Base-by-base conservation (phyloP, 1,140 invertebrate species). In the Heterodera schachtii region DNA sequence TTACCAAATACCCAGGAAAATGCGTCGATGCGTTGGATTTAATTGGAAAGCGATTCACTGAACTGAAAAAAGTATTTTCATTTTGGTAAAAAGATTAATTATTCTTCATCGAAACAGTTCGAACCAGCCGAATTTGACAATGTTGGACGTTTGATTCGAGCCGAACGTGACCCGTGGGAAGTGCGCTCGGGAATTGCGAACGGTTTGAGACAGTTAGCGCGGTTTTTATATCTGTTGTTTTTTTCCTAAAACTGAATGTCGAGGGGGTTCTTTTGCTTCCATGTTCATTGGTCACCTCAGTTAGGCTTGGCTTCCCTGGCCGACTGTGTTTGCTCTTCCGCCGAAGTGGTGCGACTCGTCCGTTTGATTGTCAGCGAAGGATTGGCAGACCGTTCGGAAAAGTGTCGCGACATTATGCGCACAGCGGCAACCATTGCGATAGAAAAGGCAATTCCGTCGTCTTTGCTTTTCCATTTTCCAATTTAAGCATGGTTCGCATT, bases 351-450 rank as follows among this genome's bases (percentile, higher is more conserved):
- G 90, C 16, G 41, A 16, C 60, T 83, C 31, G 60, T 83, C 44
- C 78, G 83, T 44, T 67, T 83, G 13, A 44, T 83, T 73, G 95
- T 99, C 11, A 93, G 94, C 1, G 93, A 93, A 73, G 95, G 94
- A 2, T 92, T 99, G 5, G 94, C 94, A 4, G 97, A 99, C 91
- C 92, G 95, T 31, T 93, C 94, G 90, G 92, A 93, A 82, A 91
- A 92, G 21, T 97, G 98, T 5, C 92, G 95, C 41, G 93, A 93
- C 44, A 93, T 95, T 90, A 98, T 99, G 96, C 91, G 98, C 71
- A 94, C 94, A 81, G 95, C 96, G 49, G 96, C 96, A n/a, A 92
- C 98, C 81, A 94, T 93, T 75, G 93, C 95, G 75, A 94, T 98
- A 2, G 94, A 97, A 90, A 91, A 94, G 71, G 82, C 84, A 19